Evolutionary conservation across 2,113 vertebrate species (phyloP), one percentile per base, ranked within the genome.

Genomic region (Peromyscus polionotus): DNA sequence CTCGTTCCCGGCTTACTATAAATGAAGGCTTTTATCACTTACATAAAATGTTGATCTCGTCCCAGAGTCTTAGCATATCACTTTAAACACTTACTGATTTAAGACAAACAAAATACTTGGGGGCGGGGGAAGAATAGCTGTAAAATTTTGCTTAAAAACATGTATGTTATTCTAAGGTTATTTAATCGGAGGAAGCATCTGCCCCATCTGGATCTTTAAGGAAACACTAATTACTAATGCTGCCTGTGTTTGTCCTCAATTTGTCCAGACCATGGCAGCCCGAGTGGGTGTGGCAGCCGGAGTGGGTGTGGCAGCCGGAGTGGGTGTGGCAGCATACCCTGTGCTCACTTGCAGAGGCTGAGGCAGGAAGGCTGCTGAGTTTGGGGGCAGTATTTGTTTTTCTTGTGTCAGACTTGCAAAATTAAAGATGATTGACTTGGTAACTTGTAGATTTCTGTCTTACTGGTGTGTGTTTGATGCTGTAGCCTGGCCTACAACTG

Each of bases 371-470:
- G 5, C 39, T 59, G 0, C 33, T 8, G 26, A 75, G 16, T 70
- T 88, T 33, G 12, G 19, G 11, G 65, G 11, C 20, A n/a, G 31
- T 26, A 28, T 45, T 45, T 48, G 42, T 48, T 80, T 65, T 0
- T 59, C 3, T 70, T 24, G 1, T 48, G 65, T 67, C 26, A 72
- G 73, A 24, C 84, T 65, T 76, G 72, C 1, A 94, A 33, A 90
- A 10, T n/a, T 84, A 57, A 19, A 36, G 48, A 26, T 20, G 59
- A 39, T 67, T 90, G 57, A 80, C 83, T 51, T 80, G 57, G 4
- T 59, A 26, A 4, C 42, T 88, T 89, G 89, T 86, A 76, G 33
- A 90, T 90, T 92, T 91, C 67, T 61, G 54, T 75, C 88, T 85
- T 28, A 7, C 26, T 75, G 67, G 77, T 87, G 54, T 24, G 22